Base-by-base conservation (phyloP, 2,797 vertebrate genomes). In the Argyrosomus regius region DNA sequence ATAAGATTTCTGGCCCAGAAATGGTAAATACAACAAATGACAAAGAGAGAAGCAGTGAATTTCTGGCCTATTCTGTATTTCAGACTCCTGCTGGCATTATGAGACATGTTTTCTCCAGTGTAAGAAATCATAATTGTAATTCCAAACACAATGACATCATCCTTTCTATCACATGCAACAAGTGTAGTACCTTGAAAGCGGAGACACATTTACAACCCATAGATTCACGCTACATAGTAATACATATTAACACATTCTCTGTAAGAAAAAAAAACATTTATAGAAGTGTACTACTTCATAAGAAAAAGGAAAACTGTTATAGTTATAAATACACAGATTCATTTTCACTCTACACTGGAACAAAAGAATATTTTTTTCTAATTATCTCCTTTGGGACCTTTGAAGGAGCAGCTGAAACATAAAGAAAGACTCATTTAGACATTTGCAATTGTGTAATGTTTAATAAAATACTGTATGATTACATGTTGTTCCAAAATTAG, bases 111-210 rank as follows among this genome's bases (percentile, higher is more conserved):
- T 43, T 45, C 22, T 12, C 14, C 4, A 1, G 0, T 1, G 2
- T 56, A 6, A 39, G 28, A 78, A 65, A 46, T 45, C 22, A 22
- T 12, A 39, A 20, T 12, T 49, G 17, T 45, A 35, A 52, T 52
- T n/a, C 56, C 17, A 78, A 72, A 58, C 35, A 50, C 20, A 60
- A 35, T 57, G 59, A 58, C 53, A 54, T 59, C 43, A 11, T 68
- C 1, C n/a, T 64, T 39, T 67, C 20, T 16, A 35, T 61, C 50
- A 62, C n/a, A 6, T 41, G 7, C 59, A 59, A 18, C 68, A 58
- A 39, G 35, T 39, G 8, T 56, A 31, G 48, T 50, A 45, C n/a
- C 24, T 18, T 35, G 45, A 13, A 46, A 20, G 56, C 18, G 2
- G 54, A 69, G 10, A 43, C 24, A 46, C 9, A 26, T 28, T 50